phyloP scores from a whole-genome alignment of 2,797 vertebrate species.

The Moxostoma hubbsi region DNA sequence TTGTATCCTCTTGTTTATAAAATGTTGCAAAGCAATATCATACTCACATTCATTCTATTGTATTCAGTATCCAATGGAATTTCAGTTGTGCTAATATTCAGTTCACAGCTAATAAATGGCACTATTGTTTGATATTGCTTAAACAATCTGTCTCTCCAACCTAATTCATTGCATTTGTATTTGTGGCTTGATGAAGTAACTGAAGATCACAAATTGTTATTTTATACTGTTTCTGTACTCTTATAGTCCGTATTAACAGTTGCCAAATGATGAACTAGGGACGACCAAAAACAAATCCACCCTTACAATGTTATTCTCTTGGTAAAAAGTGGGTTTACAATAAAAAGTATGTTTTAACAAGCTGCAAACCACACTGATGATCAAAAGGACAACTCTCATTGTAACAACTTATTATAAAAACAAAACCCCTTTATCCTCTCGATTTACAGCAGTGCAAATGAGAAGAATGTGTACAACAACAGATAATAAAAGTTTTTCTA shows the following conservation, averaged over 20 bases:
- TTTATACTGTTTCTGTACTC: conserved; percentile 1
- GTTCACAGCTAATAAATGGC: too few species aligned
- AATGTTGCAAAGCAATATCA: too few species aligned
- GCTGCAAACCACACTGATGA: conserved; percentile 28
- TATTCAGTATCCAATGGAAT: too few species aligned
- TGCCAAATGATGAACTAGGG: conserved; percentile 8
- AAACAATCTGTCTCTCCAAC: not conserved
- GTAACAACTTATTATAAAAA: conserved; percentile 15
- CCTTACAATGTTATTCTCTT: conserved; percentile 5
- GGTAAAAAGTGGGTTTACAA: conserved; percentile 25
- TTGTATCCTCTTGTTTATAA: too few species aligned
- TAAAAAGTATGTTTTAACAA: conserved; percentile 34
- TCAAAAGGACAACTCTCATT: conserved; percentile 31
- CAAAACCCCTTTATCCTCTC: conserved; percentile 26
- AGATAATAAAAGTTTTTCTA: conserved; percentile 46
- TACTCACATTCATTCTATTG: too few species aligned
- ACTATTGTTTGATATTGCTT: too few species aligned
- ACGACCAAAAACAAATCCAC: conserved; percentile 24
- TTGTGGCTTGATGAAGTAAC: not conserved
- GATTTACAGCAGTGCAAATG: not conserved
- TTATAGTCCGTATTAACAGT: not conserved
- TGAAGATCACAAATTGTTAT: too few species aligned
- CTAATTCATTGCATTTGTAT: not conserved
- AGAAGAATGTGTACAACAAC: conserved; percentile 20
- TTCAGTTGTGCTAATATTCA: too few species aligned